Evolutionary conservation across 2,797 vertebrate genomes (phyloP), one percentile per base, ranked within the genome.

Genomic region (Notolabrus celidotus): DNA sequence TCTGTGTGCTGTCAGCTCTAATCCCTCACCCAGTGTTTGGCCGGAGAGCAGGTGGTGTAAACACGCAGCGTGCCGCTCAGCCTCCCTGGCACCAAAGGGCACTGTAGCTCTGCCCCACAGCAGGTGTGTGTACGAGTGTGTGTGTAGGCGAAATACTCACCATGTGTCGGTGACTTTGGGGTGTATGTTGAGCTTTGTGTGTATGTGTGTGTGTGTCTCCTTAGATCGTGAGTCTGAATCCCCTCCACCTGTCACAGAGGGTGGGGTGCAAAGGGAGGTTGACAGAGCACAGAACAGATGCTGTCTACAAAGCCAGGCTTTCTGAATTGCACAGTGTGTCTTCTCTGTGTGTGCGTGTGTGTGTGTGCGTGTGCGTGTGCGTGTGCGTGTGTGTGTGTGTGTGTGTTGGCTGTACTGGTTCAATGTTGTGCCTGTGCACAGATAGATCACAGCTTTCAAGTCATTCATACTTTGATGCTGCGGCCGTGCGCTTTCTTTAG

Each of bases 191-290:
- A n/a, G 46, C 70, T 77, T 34, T 45, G 68, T 51, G 69, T 56
- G 56, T 52, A 54, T 56, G 58, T 75, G 56, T 74, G 65, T 66
- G 72, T 75, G 74, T 71, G 62, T 77, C 39, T 79, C 38, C 67
- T 72, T 45, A 79, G 84, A 75, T 72, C 33, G 42, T 12, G 72
- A 67, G 60, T 61, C 79, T 75, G 78, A 89, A 91, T 87, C 89
- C 84, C 82, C 78, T 86, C 86, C 93, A 93, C 94, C 93, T 94
- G 94, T 93, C 92, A 87, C 65, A 56, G 55, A 85, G 88, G 90
- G 89, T 83, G 88, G 87, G 88, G 86, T 62, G 79, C 67, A 74
- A 59, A 80, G 82, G 85, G 83, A 82, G 80, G 84, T 87, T 79
- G 87, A 88, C 69, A 74, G 77, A 83, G 65, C 65, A 39, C 76